phyloP scores from a whole-genome alignment of 2,797 vertebrate genomes.

The Rhyacichthys aspro region DNA sequence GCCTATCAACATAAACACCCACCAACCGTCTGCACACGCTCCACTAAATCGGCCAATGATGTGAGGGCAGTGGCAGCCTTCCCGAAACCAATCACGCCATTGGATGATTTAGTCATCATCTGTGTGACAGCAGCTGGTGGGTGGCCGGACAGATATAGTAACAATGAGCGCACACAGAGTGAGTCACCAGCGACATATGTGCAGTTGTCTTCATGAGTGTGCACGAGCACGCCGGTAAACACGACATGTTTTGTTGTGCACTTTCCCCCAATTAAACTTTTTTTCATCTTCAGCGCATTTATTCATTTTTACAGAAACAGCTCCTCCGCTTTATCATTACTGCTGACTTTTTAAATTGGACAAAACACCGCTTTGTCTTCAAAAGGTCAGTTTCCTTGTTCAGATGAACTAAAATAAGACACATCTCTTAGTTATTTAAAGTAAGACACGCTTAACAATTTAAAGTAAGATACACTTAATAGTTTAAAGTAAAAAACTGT shows the following conservation, averaged over 20 bases:
- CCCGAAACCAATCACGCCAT: slow-evolving; percentile 32
- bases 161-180: slow-evolving; percentile 40
- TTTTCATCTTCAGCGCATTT: slow-evolving; percentile 1
- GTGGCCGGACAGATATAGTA: slow-evolving; percentile 55
- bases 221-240: slow-evolving; percentile 28
- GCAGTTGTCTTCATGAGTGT: slow-evolving; percentile 11
- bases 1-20: slow-evolving; percentile 48
- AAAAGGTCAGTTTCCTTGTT: slow-evolving; percentile 7
- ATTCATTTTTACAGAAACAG: background rate
- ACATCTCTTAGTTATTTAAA: background rate
- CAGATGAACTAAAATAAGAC: background rate
- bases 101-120: slow-evolving; percentile 56
- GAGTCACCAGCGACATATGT: slow-evolving; percentile 56
- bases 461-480: too few relatives aligned
- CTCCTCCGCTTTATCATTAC: background rate
- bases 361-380: background rate
- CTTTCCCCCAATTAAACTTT: background rate
- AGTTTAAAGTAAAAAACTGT: too few relatives aligned
- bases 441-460: too few relatives aligned
- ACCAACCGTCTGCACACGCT: slow-evolving; percentile 28
- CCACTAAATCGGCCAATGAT: slow-evolving; percentile 31
- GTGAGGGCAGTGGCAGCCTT: slow-evolving; percentile 20
- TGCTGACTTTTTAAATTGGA: background rate
- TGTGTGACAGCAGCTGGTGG: slow-evolving; percentile 60
- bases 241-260: slow-evolving; percentile 24